Evolutionary conservation across 2,113 vertebrate genomes (phyloP).

Genomic region (Naja naja): DNA sequence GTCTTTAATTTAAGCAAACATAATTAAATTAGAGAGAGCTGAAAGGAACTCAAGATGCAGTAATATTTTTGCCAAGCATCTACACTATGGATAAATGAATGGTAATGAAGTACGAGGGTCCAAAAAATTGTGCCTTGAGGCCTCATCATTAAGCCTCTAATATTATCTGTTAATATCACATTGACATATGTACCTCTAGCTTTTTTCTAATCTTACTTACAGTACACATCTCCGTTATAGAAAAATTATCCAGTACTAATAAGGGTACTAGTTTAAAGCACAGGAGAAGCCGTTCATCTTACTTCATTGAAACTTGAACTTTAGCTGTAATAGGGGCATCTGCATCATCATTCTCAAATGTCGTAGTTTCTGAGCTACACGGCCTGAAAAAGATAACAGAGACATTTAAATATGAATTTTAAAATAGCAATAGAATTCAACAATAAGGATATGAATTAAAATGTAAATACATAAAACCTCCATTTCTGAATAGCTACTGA

Average conservation of each 20-base stretch:
- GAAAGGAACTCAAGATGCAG: neutral
- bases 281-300: conserved; percentile 29
- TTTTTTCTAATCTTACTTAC: neutral
- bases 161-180: neutral
- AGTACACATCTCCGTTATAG: neutral
- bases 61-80: neutral
- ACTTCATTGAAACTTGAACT: conserved; percentile 89
- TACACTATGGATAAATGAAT: neutral
- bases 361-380: conserved; percentile 56
- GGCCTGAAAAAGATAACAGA: conserved; percentile 59
- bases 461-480: neutral
- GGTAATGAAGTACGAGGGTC: neutral
- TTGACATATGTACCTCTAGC: neutral
- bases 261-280: conserved; percentile 8
- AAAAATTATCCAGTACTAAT: neutral
- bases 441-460: neutral
- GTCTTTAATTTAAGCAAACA: neutral
- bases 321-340: conserved; percentile 74
- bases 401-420: conserved; percentile 28
- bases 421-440: neutral
- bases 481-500: neutral
- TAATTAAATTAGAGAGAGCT: neutral
- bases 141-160: neutral
- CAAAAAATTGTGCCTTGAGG: neutral
- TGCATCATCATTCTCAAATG: conserved; percentile 76